phyloP scores from a whole-genome alignment of 2,113 vertebrate species.

The Vidua macroura region DNA sequence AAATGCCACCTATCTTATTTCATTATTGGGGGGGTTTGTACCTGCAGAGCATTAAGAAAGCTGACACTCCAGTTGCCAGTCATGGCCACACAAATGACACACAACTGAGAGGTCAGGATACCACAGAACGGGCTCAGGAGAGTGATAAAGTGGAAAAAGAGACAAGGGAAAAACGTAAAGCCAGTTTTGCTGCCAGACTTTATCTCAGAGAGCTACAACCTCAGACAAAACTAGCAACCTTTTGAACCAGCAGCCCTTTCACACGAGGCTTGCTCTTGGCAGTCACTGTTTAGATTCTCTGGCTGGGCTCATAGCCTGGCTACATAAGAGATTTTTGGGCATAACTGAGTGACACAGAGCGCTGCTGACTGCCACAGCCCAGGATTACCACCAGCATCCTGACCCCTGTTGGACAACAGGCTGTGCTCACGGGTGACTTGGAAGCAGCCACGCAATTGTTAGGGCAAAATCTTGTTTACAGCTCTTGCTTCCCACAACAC shows the following conservation, averaged over 20 bases:
- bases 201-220: neutral
- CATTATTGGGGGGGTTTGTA: rapidly evolving
- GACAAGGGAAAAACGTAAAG: neutral
- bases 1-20: neutral
- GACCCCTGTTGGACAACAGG: neutral
- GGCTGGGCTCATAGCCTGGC: neutral
- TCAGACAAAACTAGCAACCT: neutral
- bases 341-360: neutral
- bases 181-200: neutral
- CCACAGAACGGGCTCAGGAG: neutral
- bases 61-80: neutral
- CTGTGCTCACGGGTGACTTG: neutral
- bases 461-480: neutral
- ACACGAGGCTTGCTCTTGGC: neutral
- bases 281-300: neutral
- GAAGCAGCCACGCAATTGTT: neutral
- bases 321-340: neutral
- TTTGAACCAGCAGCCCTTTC: neutral
- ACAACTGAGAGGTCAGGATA: neutral
- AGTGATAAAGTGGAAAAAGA: neutral
- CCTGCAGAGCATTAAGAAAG: neutral
- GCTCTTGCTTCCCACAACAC: neutral
- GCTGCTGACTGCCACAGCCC: neutral
- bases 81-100: neutral
- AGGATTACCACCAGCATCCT: neutral